Evolutionary conservation across 2,797 vertebrate genomes (phyloP), one percentile per base, ranked within the genome.

Genomic region (Gymnocypris eckloni): DNA sequence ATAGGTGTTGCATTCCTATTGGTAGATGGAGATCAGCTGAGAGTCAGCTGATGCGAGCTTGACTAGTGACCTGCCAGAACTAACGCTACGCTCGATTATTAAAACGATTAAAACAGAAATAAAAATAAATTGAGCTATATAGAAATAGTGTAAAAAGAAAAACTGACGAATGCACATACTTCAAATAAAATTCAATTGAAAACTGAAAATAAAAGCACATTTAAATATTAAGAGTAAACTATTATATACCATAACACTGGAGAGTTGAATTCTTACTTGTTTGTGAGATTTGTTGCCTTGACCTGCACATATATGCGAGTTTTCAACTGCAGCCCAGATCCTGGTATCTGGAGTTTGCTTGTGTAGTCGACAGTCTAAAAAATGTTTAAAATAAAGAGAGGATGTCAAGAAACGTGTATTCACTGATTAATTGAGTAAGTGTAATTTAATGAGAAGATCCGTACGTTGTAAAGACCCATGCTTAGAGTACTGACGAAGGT

Each of bases 301-400:
- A 96, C 93, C 50, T 72, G 85, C 59, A 96, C 96, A 86, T 93
- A 95, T 86, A 96, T 93, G 72, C 92, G 93, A 50, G 93, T 95
- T 89, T 96, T 96, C 79, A 95, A 82, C 64, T 90, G 88, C 25
- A 96, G 87, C 72, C 96, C 96, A 0, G 76, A 77, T 6, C 39
- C 0, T 45, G 96, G 96, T 22, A 96, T 87, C 1, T 8, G 11
- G 12, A 96, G 88, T 0, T 20, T 0, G 0, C 50, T 2, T 45
- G 0, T 0, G 82, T 92, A 94, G 0, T 0, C 0, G 0, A 10
- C 0, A 82, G 92, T 91, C 95, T 96, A 48, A 48, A 33, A 71
- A 52, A 56, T 48, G 10, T 66, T 22, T 28, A 7, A 82, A 67
- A 73, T 50, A 11, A 6, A 66, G 54, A 16, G 72, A 16, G 39